Evolutionary conservation across 53 echinoderm and acorn worm genomes (phyloP).

Genomic region (Holothuria leucospilota): DNA sequence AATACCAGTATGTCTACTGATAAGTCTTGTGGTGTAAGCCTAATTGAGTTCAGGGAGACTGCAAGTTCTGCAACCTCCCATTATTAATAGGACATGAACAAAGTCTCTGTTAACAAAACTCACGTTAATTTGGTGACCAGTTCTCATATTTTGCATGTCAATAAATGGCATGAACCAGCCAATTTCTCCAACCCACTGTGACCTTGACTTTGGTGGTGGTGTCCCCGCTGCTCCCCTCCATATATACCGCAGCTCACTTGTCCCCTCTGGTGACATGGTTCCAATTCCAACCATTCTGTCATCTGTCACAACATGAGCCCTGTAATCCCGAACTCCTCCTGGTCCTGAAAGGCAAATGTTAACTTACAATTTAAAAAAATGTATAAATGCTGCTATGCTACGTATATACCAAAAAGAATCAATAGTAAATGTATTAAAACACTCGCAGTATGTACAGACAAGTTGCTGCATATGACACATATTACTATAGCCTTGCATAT

Average conservation of each 20-base stretch:
- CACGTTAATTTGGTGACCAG: constrained; percentile 90
- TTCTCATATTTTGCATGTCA: constrained; percentile 80
- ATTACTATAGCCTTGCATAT: too few species aligned
- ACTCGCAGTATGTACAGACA: too few species aligned
- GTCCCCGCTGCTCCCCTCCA: constrained; percentile 85
- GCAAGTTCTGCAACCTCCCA: too few species aligned
- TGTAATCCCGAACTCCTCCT: constrained; percentile 88
- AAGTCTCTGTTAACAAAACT: background rate
- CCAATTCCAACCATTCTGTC: constrained; percentile 96
- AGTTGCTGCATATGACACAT: too few species aligned
- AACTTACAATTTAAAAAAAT: too few species aligned
- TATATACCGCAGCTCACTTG: constrained; percentile 82
- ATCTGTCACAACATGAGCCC: constrained; percentile 84
- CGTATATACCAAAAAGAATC: too few species aligned
- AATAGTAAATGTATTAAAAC: too few species aligned
- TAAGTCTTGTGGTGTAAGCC: too few species aligned
- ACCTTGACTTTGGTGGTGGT: constrained; percentile 75
- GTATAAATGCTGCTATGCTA: too few species aligned
- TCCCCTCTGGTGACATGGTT: constrained; percentile 91
- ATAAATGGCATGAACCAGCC: constrained; percentile 87
- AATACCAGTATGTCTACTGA: too few species aligned
- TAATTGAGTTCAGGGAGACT: too few species aligned
- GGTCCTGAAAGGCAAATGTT: constrained; percentile 68
- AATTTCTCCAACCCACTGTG: constrained; percentile 91
- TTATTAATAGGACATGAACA: too few species aligned